These are phyloP conservation scores for Macquaria ambigua DNA, from an alignment of 2,113 vertebrate genomes.

Conservation along the genomic window DNA sequence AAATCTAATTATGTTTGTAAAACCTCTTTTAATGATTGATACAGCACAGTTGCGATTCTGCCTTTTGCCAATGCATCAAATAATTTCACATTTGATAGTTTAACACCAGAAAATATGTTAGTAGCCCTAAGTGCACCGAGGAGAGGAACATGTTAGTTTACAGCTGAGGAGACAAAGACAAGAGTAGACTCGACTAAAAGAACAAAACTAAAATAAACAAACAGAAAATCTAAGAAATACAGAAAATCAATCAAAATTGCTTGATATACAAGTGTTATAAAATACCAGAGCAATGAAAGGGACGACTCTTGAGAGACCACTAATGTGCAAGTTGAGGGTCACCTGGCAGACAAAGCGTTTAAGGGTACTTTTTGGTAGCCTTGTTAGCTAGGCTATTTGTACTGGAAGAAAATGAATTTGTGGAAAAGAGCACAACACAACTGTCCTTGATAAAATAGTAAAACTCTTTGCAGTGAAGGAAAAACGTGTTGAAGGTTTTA, in stretches of 20 bases:
- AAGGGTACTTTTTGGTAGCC: neutral
- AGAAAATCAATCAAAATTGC: neutral
- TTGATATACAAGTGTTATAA: neutral
- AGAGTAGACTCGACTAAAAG: neutral
- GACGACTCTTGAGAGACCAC: no score
- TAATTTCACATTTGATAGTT: neutral
- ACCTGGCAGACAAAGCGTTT: neutral
- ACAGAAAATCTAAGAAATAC: neutral
- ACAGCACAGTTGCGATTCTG: neutral
- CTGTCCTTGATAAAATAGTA: neutral
- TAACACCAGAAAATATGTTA: neutral
- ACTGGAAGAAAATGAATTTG: neutral
- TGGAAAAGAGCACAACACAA: neutral
- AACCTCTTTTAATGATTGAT: neutral
- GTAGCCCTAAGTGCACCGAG: neutral
- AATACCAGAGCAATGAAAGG: no score
- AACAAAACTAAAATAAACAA: no score
- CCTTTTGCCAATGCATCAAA: neutral
- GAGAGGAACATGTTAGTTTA: neutral
- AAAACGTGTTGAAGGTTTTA: neutral
- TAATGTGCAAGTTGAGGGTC: no score
- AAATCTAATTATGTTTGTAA: neutral
- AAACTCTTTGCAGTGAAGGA: neutral
- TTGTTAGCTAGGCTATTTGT: neutral
- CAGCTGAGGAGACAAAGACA: neutral